Percentiles rank a stretch among this genome's conserved stretches.
Conservation (phyloP, 2,888 invertebrate species). For the Drosophila acutilabella region DNA sequence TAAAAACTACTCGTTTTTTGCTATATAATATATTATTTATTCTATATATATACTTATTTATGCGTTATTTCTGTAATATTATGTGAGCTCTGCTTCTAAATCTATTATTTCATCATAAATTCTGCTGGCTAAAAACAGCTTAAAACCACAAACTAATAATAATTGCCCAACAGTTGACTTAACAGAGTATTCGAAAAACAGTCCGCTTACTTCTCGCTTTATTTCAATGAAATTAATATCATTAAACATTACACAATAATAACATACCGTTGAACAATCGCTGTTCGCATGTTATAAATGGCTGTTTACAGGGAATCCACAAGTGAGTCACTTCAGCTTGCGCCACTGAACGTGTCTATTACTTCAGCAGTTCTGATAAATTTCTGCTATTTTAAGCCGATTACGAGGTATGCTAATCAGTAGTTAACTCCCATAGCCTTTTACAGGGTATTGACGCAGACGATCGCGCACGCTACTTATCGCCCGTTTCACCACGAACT, state of each 20-base stretch:
- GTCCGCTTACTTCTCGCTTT: not conserved
- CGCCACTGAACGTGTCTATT: not conserved
- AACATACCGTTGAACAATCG: not conserved
- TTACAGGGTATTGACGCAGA: constrained; percentile 12
- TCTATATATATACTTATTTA: too few species aligned
- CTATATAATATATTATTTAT: too few species aligned
- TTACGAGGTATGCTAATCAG: not conserved
- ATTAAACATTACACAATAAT: not conserved
- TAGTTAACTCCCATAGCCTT: too few species aligned
- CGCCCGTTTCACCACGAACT: constrained; percentile 8
- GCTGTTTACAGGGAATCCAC: not conserved
- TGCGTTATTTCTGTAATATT: too few species aligned
- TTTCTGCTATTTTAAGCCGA: constrained; percentile 11
- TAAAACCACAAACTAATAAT: too few species aligned
- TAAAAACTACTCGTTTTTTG: not conserved
- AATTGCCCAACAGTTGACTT: too few species aligned
- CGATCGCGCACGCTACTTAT: not conserved
- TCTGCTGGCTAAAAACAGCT: too few species aligned
- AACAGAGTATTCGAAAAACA: not conserved
- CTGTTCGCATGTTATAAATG: not conserved
- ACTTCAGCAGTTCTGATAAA: not conserved
- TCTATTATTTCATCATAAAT: too few species aligned
- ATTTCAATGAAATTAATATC: not conserved
- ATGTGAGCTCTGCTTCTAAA: too few species aligned
- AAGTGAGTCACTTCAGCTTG: not conserved